These are phyloP conservation scores for Engraulis encrasicolus DNA, from an alignment of 2,113 vertebrate species.

Conservation along the genomic window DNA sequence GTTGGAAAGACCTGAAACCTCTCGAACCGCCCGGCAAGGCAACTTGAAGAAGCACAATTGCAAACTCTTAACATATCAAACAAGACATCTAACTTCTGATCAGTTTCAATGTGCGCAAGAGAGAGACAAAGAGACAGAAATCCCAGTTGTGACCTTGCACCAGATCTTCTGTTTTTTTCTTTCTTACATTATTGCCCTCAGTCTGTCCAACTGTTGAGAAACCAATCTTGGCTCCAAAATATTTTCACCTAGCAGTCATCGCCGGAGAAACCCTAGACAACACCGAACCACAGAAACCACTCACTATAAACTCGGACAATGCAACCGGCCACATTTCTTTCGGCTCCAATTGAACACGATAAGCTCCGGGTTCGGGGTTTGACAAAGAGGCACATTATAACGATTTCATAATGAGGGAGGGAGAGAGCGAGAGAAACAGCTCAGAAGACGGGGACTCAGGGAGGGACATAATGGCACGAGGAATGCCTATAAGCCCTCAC, in stretches of 20 bases:
- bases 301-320: slow-evolving; percentile 6
- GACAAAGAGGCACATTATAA: slow-evolving; percentile 47
- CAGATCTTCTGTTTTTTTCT: too few relatives aligned
- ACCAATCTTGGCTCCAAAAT: not conserved
- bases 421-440: slow-evolving; percentile 62
- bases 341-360: slow-evolving; percentile 27
- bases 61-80: not conserved
- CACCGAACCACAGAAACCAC: not conserved
- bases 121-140: not conserved
- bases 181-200: not conserved
- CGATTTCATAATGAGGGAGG: slow-evolving; percentile 51
- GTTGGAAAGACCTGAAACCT: not conserved
- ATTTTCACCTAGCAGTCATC: not conserved
- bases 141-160: too few relatives aligned
- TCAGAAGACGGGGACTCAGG: slow-evolving; percentile 61
- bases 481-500: slow-evolving; percentile 67
- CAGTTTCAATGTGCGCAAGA: not conserved
- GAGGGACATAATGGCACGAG: slow-evolving; percentile 60
- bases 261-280: not conserved
- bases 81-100: not conserved
- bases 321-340: not conserved
- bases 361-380: not conserved
- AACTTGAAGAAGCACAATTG: not conserved
- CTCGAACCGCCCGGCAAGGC: not conserved
- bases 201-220: not conserved